Evolutionary conservation across 2,113 vertebrate species (phyloP).

Genomic region (Calidris pugnax): DNA sequence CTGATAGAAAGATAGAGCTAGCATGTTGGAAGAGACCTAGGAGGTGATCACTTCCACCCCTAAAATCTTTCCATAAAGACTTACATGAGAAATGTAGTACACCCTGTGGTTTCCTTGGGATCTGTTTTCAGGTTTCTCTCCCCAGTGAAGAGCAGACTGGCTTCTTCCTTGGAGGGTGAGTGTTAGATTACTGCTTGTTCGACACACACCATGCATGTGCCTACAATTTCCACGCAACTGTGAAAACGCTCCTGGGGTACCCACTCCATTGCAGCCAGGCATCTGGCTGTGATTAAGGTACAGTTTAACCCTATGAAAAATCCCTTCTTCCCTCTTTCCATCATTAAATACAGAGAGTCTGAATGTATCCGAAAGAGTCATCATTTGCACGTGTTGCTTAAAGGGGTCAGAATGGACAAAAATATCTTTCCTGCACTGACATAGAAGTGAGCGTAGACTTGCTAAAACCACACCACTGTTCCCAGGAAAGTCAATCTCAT

Average conservation of each 20-base stretch:
- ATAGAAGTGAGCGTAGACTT: fast-evolving
- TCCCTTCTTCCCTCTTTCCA: not conserved
- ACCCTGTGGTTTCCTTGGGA: not conserved
- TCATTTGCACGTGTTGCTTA: not conserved
- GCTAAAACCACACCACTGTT: not conserved
- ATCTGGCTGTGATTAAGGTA: not conserved
- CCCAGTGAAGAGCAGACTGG: not conserved
- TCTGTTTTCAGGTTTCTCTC: not conserved
- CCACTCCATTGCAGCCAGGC: not conserved
- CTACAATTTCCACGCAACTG: not conserved
- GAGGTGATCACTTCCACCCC: not conserved
- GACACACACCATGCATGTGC: fast-evolving
- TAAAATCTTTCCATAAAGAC: not conserved
- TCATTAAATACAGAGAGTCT: not conserved
- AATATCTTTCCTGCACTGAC: not conserved
- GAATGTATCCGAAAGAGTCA: not conserved
- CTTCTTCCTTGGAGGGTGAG: not conserved
- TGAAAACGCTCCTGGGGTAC: not conserved
- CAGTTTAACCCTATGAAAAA: not conserved
- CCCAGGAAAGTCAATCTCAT: not conserved
- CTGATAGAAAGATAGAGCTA: not conserved
- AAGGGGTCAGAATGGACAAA: not conserved
- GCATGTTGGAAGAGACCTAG: not conserved
- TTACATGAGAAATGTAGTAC: not conserved
- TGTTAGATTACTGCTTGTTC: not conserved